A percentile compares a stretch with the other conserved stretches of the same genome.
Conservation (phyloP, 2,113 vertebrate species). For the Chloebia gouldiae region DNA sequence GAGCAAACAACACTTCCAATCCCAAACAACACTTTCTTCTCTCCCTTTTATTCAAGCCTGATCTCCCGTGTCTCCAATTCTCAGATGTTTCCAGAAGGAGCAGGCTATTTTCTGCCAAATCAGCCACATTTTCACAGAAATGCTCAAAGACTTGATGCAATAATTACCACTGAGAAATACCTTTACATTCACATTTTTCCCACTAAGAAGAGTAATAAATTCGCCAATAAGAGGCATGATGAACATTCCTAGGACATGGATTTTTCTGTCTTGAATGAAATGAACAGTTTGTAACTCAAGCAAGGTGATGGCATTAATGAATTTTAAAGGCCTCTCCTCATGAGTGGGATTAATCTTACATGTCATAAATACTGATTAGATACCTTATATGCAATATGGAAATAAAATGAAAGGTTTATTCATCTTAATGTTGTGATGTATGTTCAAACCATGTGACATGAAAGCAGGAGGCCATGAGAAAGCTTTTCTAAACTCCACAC, state of each 20-base stretch:
- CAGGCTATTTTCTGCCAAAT: not conserved
- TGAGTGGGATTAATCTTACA: not conserved
- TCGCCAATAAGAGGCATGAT: not conserved
- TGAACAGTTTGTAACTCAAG: constrained; percentile 7
- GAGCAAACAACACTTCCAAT: not conserved
- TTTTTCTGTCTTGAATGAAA: not conserved
- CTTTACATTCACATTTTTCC: not conserved
- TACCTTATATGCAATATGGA: not conserved
- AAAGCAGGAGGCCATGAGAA: not conserved
- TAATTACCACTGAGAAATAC: not conserved
- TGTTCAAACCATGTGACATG: not conserved
- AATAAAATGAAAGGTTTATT: not conserved
- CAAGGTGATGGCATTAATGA: constrained; percentile 9
- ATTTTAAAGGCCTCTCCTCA: not conserved
- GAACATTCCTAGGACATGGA: not conserved
- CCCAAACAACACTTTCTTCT: not conserved
- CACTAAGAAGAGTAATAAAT: not conserved
- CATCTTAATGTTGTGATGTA: not conserved
- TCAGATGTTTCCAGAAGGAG: not conserved
- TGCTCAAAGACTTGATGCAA: not conserved
- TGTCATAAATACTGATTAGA: constrained; percentile 19
- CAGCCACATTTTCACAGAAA: not conserved
- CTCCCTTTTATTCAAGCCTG: not conserved
- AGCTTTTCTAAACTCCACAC: not conserved
- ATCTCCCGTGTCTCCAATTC: not conserved